phyloP scores from a whole-genome alignment of 2,113 vertebrate genomes.

The Ophthalmolycus amberensis region DNA sequence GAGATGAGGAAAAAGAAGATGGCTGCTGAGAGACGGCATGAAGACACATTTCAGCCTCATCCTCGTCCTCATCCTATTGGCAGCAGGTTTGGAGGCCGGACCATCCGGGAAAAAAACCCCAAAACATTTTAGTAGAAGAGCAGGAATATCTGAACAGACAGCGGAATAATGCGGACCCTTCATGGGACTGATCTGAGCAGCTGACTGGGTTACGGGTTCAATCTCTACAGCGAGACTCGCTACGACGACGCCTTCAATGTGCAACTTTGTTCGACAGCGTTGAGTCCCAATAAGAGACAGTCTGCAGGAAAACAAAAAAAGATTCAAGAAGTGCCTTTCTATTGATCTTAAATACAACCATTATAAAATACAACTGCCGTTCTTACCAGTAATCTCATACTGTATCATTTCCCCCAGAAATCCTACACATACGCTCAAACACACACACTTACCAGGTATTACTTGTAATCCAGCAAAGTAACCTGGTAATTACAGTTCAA shows the following conservation, averaged over 20 bases:
- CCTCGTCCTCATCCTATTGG: constrained; percentile 19
- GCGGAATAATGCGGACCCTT: constrained; percentile 3
- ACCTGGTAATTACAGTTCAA: too few relatives aligned
- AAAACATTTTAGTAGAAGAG: constrained; percentile 4
- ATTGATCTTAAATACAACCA: neutral
- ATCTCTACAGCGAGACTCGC: constrained; percentile 13
- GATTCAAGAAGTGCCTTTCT: neutral
- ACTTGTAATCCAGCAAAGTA: too few relatives aligned
- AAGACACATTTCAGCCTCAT: constrained; percentile 31
- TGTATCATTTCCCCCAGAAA: too few relatives aligned
- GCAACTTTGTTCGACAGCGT: neutral
- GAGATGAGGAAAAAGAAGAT: neutral
- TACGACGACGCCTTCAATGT: constrained; percentile 18
- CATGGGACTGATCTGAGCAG: constrained; percentile 28
- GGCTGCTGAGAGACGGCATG: constrained; percentile 33
- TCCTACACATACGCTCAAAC: neutral
- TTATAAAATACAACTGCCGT: neutral
- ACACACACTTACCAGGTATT: neutral
- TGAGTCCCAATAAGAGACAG: neutral
- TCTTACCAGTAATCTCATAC: neutral
- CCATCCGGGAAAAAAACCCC: neutral
- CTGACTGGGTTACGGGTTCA: constrained; percentile 31
- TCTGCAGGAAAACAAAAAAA: neutral
- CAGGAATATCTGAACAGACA: constrained; percentile 40
- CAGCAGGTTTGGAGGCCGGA: constrained; percentile 48